Evolutionary conservation across 2,113 vertebrate species (phyloP).

Genomic region (Pseudorasbora parva): DNA sequence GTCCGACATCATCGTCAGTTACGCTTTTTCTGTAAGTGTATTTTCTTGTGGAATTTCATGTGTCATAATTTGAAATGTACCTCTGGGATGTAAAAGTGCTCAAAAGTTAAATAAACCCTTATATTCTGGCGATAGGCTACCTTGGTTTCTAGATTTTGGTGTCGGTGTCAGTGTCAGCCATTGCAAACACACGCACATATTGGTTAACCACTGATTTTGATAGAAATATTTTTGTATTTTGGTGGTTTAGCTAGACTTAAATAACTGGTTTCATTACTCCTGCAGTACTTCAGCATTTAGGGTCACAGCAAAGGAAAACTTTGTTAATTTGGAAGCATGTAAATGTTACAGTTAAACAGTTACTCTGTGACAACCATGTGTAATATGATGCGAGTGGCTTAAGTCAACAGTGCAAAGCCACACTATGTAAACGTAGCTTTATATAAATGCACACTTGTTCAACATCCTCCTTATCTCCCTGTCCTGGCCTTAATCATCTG

Average conservation of each 20-base stretch:
- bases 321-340: background rate
- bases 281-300: background rate
- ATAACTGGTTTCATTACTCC: background rate
- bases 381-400: background rate
- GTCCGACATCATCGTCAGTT: no score
- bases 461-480: slow-evolving; percentile 14
- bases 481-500: slow-evolving; percentile 38
- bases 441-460: slow-evolving; percentile 34
- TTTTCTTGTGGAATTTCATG: background rate
- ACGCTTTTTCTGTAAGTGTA: no score
- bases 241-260: background rate
- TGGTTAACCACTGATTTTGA: background rate
- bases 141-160: background rate
- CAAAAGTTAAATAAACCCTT: background rate
- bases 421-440: slow-evolving; percentile 2
- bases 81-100: background rate
- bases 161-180: background rate
- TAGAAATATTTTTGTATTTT: background rate
- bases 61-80: background rate
- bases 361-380: background rate
- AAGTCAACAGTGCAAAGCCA: slow-evolving; percentile 32
- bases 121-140: background rate
- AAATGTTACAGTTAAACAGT: background rate
- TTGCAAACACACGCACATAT: no score
- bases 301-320: background rate